Base-by-base conservation (phyloP, 2,888 invertebrate genomes). In the Pseudeuparius sepicola region DNA sequence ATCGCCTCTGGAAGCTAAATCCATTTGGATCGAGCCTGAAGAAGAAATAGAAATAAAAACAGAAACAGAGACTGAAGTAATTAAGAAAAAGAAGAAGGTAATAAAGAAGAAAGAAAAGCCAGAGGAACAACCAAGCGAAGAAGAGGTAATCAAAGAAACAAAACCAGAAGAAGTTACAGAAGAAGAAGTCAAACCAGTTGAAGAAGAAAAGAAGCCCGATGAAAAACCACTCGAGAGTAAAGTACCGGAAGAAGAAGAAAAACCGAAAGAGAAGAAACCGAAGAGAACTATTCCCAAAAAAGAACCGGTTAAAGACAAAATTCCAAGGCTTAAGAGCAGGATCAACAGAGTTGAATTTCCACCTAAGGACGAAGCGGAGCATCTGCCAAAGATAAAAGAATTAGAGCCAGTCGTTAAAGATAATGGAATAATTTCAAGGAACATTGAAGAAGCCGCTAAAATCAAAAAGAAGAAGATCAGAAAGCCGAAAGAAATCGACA, bases 261-360 rank as follows among this genome's bases (percentile, higher is more conserved):
- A 67, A 39, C 41, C 50, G 12, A 51, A 53, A 15, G 60, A 83
- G 6, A 57, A 52, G 35, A 59, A 57, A 47, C 45, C 52, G 6
- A 53, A 52, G 42, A 32, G 39, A 28, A 37, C 45, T 3, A 40
- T 42, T 27, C 33, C 36, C 2, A 30, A 44, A 12, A 51, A 52
- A 39, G 52, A 50, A 42, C 48, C 46, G 40, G 43, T 37, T 4
- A 37, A 42, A 25, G 44, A 44, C 70, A 52, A 48, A 46, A 57
- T 79, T 33, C 80, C 77, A 1, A 78, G 75, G 55, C 60, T 84
- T 2, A 79, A 78, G 51, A 82, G 81, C 53, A 68, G 77, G 43
- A 76, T 83, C n/a, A 67, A 63, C 20, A 67, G 67, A 43, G 54
- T 67, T 2, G 61, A 64, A 32, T 65, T 65, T 41, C 61, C 63